phyloP scores from a whole-genome alignment of 2,113 vertebrate species.

The Nothoprocta perdicaria region DNA sequence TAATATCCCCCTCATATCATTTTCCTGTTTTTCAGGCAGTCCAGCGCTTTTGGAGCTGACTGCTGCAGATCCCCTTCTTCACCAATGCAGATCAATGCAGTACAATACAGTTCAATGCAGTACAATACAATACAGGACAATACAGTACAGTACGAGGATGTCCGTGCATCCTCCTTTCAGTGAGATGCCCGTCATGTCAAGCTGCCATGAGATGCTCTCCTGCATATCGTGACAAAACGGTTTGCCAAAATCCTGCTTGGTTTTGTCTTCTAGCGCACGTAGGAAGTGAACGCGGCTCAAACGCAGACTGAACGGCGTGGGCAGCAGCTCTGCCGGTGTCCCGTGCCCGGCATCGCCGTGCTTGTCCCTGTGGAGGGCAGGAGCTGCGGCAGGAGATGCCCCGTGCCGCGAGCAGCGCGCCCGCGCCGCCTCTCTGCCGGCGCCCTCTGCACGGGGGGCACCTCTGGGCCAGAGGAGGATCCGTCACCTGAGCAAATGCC shows the following conservation, averaged over 20 bases:
- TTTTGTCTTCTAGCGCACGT: rapidly evolving
- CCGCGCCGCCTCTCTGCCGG: rapidly evolving
- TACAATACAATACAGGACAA: no score
- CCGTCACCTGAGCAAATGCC: not conserved
- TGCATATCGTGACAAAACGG: not conserved
- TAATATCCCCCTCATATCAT: not conserved
- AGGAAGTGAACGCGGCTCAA: not conserved
- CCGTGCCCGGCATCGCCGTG: not conserved
- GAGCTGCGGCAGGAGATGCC: not conserved
- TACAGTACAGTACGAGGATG: not conserved
- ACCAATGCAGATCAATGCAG: no score
- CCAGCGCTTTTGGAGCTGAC: no score
- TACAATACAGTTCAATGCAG: not conserved
- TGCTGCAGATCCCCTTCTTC: not conserved
- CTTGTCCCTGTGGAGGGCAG: not conserved
- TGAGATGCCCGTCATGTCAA: not conserved
- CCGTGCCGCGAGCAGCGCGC: rapidly evolving
- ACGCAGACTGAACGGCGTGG: not conserved
- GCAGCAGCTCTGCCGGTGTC: not conserved
- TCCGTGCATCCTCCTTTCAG: rapidly evolving
- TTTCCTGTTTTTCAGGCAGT: not conserved
- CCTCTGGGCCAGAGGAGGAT: not conserved
- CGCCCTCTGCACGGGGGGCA: not conserved
- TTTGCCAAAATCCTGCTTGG: not conserved
- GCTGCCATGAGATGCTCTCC: not conserved